phyloP scores from a whole-genome alignment of 2,888 invertebrate genomes.

The Opisthograptis luteolata region DNA sequence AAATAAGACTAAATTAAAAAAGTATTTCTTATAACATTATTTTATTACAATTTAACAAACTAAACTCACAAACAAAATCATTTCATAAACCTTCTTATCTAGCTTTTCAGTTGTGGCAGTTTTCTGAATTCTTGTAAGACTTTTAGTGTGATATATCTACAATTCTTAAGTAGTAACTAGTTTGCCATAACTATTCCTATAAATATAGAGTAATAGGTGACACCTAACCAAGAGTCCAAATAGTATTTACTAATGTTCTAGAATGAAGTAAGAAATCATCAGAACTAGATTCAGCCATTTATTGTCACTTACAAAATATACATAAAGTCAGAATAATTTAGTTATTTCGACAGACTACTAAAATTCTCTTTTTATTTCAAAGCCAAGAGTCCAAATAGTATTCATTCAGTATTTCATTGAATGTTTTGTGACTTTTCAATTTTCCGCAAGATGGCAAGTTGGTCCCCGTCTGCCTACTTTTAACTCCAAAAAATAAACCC shows the following conservation, averaged over 20 bases:
- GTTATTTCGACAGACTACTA: background rate
- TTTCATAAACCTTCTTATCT: slow-evolving; percentile 16
- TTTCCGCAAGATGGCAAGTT: background rate
- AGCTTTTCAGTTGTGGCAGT: slow-evolving; percentile 13
- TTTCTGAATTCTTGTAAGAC: slow-evolving; percentile 5
- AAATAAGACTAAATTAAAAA: slow-evolving; percentile 6
- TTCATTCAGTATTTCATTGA: no score
- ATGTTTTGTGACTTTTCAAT: no score
- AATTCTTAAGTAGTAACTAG: slow-evolving; percentile 7
- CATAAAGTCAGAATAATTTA: background rate
- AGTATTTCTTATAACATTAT: slow-evolving; percentile 24
- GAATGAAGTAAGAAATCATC: background rate
- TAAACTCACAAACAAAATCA: slow-evolving; percentile 26
- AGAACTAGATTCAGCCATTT: background rate
- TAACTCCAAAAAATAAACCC: background rate
- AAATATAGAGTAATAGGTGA: slow-evolving; percentile 10
- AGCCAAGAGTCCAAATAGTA: no score
- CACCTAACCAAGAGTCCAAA: slow-evolving; percentile 7
- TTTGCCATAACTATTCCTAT: slow-evolving; percentile 1
- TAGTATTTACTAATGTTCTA: background rate
- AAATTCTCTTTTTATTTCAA: background rate
- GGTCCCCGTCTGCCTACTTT: background rate
- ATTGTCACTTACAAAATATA: slow-evolving; percentile 1
- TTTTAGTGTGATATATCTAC: slow-evolving; percentile 15
- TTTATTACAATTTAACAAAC: slow-evolving; percentile 37